A percentile compares a stretch with the other conserved stretches of the same genome.
Conservation (phyloP, 2,797 vertebrate species). For the Anabacerthia variegaticeps region DNA sequence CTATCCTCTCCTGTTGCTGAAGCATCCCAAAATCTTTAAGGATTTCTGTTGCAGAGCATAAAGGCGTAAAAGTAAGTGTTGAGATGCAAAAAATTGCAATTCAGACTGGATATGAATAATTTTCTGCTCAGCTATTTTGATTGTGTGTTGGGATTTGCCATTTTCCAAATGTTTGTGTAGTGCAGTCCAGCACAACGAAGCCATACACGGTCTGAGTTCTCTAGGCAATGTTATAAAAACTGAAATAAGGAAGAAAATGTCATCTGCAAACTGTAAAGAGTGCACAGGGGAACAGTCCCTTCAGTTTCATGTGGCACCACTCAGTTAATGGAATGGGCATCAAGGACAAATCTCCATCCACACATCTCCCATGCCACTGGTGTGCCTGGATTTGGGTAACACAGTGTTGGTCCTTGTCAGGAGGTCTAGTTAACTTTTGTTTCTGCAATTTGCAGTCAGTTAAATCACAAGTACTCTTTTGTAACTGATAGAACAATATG, state of each 20-base stretch:
- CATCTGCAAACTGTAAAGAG: background rate
- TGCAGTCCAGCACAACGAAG: background rate
- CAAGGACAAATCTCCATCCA: background rate
- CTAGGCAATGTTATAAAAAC: background rate
- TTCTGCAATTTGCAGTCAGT: slow-evolving; percentile 6
- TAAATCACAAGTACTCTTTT: slow-evolving; percentile 24
- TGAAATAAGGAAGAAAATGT: background rate
- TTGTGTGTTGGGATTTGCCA: background rate
- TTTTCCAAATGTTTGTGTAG: slow-evolving; percentile 4
- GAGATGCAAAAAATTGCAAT: background rate
- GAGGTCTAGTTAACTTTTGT: background rate
- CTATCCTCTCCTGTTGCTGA: background rate
- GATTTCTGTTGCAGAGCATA: background rate
- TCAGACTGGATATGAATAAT: background rate
- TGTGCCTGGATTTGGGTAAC: background rate
- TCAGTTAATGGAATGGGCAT: background rate
- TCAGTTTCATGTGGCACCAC: background rate
- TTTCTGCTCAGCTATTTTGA: background rate
- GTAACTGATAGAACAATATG: background rate
- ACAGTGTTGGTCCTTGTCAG: background rate
- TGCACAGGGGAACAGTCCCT: background rate
- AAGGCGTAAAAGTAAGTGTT: background rate
- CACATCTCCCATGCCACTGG: background rate
- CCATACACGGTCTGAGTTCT: background rate
- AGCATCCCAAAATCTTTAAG: background rate